Base-by-base conservation (phyloP, 2,113 vertebrate genomes). In the Synodontis membranacea region DNA sequence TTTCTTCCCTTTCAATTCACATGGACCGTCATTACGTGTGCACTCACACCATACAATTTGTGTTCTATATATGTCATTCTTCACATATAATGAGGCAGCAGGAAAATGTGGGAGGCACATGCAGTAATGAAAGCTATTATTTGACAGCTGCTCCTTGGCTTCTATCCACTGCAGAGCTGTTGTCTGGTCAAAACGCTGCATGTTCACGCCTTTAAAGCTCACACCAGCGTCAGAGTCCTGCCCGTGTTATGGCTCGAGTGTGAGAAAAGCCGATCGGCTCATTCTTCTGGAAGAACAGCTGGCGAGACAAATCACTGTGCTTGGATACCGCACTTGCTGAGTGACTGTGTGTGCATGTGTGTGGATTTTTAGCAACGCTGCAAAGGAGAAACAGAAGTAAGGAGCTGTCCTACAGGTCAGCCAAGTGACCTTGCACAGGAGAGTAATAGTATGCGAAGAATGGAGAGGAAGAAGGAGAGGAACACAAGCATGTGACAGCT, bases 401-500 rank as follows among this genome's bases (percentile, higher is more conserved):
- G 50, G 19, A 58, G 39, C 37, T 80, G 64, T 25, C 52, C 46
- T 15, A 48, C n/a, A 37, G 46, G 70, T 79, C 86, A 74, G 79
- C 50, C 58, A n/a, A 78, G 31, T 50, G 56, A 56, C 50, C 79
- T 21, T n/a, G 9, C 84, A 64, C 37, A 37, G 66, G 39, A 84
- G 37, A 83, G 52, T 48, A 80, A 82, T 25, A 84, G 60, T 66
- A 79, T 25, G 50, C n/a, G 56, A 79, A 54, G 15, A 62, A 82
- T 25, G 76, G 52, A 79, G 39, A 58, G 64, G 84, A 80, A 37
- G 39, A 79, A 62, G 82, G 8, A 15, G 3, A 2, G 3, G 74
- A 88, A 84, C 52, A 42, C 64, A 91, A 94, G 93, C 96, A 98
- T 96, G 97, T 98, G 97, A 97, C 94, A 94, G 90, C 88, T 88